A percentile compares a stretch with the other conserved stretches of the same genome.
These are phyloP conservation scores for Rhea pennata DNA, from an alignment of 2,113 vertebrate species.

Conservation along the genomic window DNA sequence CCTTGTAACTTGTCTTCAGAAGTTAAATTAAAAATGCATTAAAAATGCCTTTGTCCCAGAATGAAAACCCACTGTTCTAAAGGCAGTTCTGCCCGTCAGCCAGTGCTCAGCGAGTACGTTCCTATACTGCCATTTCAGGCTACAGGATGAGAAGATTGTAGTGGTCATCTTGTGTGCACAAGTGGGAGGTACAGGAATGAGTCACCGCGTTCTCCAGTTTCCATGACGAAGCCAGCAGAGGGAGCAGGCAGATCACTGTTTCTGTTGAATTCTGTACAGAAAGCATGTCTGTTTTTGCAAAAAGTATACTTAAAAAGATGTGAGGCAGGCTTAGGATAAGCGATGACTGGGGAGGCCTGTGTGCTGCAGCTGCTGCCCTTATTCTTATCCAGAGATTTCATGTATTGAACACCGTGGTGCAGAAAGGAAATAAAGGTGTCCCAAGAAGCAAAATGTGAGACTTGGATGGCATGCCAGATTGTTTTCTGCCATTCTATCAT, in stretches of 20 bases:
- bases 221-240: neutral
- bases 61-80: neutral
- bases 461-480: neutral
- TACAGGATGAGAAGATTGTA: rapidly evolving
- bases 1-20: neutral
- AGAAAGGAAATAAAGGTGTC: neutral
- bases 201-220: neutral
- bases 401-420: too few species aligned
- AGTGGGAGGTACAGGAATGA: rapidly evolving
- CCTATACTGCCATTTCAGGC: neutral
- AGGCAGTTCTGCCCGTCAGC: neutral
- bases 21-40: rapidly evolving
- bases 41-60: neutral
- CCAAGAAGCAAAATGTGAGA: neutral
- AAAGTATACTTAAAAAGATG: neutral
- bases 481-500: neutral
- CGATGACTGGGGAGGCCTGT: neutral
- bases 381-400: neutral
- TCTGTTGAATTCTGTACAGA: neutral
- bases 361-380: too few species aligned
- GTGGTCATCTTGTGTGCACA: rapidly evolving
- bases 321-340: neutral
- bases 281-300: neutral
- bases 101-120: too few species aligned
- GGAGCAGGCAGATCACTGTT: neutral